Evolutionary conservation across 2,797 vertebrate genomes (phyloP), one percentile per base, ranked within the genome.

Genomic region (Delichon dasypus): DNA sequence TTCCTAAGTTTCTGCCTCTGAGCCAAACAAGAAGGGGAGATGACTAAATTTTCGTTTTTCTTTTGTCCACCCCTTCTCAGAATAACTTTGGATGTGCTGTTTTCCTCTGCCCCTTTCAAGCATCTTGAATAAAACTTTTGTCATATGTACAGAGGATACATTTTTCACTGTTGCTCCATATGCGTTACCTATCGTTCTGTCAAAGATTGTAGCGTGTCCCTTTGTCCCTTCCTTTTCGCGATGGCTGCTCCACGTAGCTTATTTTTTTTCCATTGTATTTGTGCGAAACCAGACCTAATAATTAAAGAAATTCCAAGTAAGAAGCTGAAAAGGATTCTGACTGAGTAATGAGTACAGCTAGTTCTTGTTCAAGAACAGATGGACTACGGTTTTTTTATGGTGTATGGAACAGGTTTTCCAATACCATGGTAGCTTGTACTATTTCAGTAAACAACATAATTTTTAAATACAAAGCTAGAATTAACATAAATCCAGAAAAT

Each of bases 391-490:
- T 34, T 94, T 94, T 91, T 78, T 94, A 32, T 88, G 13, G 32
- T 83, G 68, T 47, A 47, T 79, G 67, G 77, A 95, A 89, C 48
- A 85, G 48, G 74, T 84, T 94, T 94, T 88, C 60, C 50, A 66
- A 17, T 85, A 51, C 21, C n/a, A 64, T 38, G 65, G 50, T 86
- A 32, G 23, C 58, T 88, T 91, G 27, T 67, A 79, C 51, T 90
- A 82, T 81, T 93, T 87, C 70, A 79, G 44, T 93, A 88, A 92
- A 79, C 38, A 88, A 53, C 36, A 16, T 54, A 3, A 32, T 44
- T 79, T 78, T 84, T 34, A 68, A 85, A 85, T 61, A 17, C 10
- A 40, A 62, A 61, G 38, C 79, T 74, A 61, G 34, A 90, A 79
- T 89, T 89, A 77, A 55, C 53, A 50, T 85, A 73, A 74, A 71